These are phyloP conservation scores for Rhagologus leucostigma DNA, from an alignment of 2,113 vertebrate species.

Conservation along the genomic window DNA sequence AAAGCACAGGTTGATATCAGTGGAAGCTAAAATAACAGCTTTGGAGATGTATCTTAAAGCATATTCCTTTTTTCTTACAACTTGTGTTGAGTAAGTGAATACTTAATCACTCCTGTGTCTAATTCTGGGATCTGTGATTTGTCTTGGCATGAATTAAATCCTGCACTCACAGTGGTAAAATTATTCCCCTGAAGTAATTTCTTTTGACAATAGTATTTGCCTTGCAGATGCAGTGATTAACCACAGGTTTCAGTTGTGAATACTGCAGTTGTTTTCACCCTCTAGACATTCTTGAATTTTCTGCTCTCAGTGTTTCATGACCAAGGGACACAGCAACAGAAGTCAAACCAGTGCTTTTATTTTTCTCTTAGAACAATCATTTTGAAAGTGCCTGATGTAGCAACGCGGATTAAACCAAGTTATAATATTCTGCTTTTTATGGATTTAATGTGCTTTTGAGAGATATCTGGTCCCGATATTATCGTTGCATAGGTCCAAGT, in stretches of 20 bases:
- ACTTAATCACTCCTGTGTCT: constrained; percentile 14
- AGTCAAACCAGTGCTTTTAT: neutral
- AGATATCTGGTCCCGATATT: neutral
- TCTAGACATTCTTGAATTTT: neutral
- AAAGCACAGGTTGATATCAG: neutral
- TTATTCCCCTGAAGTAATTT: constrained; percentile 17
- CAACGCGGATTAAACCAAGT: neutral
- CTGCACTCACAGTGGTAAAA: neutral
- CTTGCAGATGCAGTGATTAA: constrained; percentile 16
- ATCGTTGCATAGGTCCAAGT: neutral
- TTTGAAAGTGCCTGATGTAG: neutral
- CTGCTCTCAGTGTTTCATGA: neutral
- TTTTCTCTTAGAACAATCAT: neutral
- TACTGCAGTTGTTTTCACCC: neutral
- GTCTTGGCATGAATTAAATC: constrained; percentile 21
- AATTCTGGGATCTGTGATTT: constrained; percentile 18
- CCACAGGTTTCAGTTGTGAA: neutral
- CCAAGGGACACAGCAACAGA: neutral
- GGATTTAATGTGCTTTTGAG: neutral
- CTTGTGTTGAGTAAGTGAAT: neutral
- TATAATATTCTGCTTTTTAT: neutral
- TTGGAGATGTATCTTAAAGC: neutral
- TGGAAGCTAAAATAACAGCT: neutral
- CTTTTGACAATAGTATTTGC: constrained; percentile 8
- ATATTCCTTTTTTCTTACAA: neutral